Percentiles rank a stretch among this genome's conserved stretches.
phyloP scores from a whole-genome alignment of 2,113 vertebrate genomes.

The Otolemur garnettii region DNA sequence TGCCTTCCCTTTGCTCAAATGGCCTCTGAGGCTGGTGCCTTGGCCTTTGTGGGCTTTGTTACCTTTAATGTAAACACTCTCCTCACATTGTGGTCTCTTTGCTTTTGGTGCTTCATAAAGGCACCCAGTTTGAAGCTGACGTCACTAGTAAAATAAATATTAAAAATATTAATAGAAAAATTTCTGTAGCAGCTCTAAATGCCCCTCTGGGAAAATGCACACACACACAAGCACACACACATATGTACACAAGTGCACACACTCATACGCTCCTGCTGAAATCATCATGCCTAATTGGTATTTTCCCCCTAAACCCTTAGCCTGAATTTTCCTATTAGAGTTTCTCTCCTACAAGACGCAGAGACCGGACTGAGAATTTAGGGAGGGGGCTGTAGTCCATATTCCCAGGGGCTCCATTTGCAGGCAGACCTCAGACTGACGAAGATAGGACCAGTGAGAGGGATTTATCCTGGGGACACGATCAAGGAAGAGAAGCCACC shows the following conservation, averaged over 20 bases:
- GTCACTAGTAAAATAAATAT: not conserved
- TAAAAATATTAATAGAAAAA: not conserved
- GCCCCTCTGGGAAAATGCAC: not conserved
- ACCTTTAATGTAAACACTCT: not conserved
- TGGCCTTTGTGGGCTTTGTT: not conserved
- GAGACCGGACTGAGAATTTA: not conserved
- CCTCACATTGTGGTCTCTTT: not conserved
- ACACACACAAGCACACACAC: not conserved
- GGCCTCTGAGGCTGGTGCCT: not conserved
- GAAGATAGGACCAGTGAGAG: not conserved
- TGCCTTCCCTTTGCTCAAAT: not conserved
- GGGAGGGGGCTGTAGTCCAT: not conserved
- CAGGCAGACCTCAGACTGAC: not conserved
- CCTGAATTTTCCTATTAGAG: not conserved
- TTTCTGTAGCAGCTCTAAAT: not conserved
- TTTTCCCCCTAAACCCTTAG: not conserved
- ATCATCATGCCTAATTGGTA: not conserved
- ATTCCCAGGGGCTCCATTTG: not conserved
- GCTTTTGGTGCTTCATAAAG: not conserved
- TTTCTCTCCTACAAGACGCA: not conserved
- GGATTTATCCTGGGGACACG: not conserved
- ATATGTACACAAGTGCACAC: not conserved
- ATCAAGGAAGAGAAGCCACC: slow-evolving; percentile 1
- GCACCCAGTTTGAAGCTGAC: not conserved
- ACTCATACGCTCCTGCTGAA: not conserved